Evolutionary conservation across 2,888 invertebrate genomes (phyloP).

Genomic region (Cryptus armator): DNA sequence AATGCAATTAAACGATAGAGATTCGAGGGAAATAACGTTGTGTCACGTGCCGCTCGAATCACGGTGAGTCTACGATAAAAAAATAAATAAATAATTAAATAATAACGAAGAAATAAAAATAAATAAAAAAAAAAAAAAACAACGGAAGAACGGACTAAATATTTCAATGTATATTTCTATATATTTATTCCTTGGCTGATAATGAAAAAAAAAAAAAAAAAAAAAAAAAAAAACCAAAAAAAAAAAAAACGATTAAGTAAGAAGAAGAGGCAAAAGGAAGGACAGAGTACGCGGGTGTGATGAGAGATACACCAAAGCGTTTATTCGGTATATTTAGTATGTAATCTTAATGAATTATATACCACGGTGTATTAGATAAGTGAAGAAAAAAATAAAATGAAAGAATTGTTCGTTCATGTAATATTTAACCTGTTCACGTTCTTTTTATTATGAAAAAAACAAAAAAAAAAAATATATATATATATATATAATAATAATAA

Average conservation of each 20-base stretch:
- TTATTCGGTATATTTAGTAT: conserved; percentile 63
- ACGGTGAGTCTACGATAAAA: conserved; percentile 25
- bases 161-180: conserved; percentile 67
- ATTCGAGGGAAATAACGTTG: conserved; percentile 24
- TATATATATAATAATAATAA: neutral
- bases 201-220: conserved; percentile 9
- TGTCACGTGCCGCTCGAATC: conserved; percentile 21
- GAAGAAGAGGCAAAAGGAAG: conserved; percentile 17
- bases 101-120: conserved; percentile 22
- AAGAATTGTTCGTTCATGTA: conserved; percentile 62
- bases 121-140: neutral
- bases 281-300: conserved; percentile 34
- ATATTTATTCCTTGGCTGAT: conserved; percentile 63
- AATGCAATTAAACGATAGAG: conserved; percentile 32
- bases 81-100: conserved; percentile 1
- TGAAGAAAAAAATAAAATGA: conserved; percentile 35
- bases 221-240: no score
- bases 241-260: conserved; percentile 26
- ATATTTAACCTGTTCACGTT: conserved; percentile 57
- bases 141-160: conserved; percentile 50
- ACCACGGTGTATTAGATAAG: conserved; percentile 59
- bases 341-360: conserved; percentile 57
- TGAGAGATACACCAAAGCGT: conserved; percentile 32
- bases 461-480: neutral
- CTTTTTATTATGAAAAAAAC: conserved; percentile 48